Base-by-base conservation (phyloP, 2,888 invertebrate species). In the Lepas anatifera region DNA sequence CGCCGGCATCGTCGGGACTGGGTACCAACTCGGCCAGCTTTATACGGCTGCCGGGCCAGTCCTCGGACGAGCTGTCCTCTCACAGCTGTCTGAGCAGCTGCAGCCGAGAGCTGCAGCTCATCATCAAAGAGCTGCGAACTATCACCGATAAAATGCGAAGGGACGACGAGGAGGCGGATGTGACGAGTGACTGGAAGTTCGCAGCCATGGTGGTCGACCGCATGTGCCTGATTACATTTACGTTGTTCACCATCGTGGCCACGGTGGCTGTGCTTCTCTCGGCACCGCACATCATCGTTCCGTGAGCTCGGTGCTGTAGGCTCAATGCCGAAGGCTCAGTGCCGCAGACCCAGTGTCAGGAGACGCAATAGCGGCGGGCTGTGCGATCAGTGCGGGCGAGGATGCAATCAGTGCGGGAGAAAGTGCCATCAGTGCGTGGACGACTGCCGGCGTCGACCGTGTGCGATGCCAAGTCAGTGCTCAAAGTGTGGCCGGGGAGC, bases 131-230 rank as follows among this genome's bases (percentile, higher is more conserved):
- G 85, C 75, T 84, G 70, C 88, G 90, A 81, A 90, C 90, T 84
- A 92, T 95, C 82, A 95, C 94, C 78, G 89, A 90, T 84, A 89
- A 95, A 85, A 87, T 96, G 85, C 89, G 92, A 82, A 90, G 91
- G 82, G 94, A 95, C 81, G 96, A 97, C 83, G 91, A 94, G 82
- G 90, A 92, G 79, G 89, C 90, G 82, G 94, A 92, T 83, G 86
- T 95, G 82, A 90, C 94, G 82, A 92, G 92, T 85, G 95, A 96
- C 89, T 97, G 97, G 97, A 95, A 95, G 86, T 97, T 96, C 85
- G 96, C 96, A 83, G 96, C 96, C 83, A 95, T 96, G 94, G 96
- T 97, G 85, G 94, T 97, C 85, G 97, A 97, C 88, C 90, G 96
- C 87, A 88, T 96, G 87, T 97, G 97, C 90, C 92, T 97, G 88